These are phyloP conservation scores for Anoura caudifer DNA, from an alignment of 2,113 vertebrate species.

Conservation along the genomic window DNA sequence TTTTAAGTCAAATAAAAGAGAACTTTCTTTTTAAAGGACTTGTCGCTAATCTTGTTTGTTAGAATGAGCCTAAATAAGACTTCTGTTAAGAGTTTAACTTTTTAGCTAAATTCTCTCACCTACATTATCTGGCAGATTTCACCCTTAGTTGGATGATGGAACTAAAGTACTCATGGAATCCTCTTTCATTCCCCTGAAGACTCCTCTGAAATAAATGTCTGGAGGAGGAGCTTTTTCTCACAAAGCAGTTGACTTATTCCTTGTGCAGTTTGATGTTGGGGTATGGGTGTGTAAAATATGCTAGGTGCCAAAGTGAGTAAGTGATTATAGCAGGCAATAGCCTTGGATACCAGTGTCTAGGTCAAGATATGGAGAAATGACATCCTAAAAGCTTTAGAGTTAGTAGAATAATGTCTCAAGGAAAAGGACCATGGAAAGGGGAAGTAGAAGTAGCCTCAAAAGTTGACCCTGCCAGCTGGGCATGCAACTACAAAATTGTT, in stretches of 20 bases:
- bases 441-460: not conserved
- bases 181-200: not conserved
- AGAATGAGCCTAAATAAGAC: conserved; percentile 31
- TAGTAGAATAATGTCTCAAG: not conserved
- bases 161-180: not conserved
- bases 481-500: not conserved
- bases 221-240: not conserved
- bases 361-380: not conserved
- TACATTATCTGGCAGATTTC: not conserved
- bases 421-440: not conserved
- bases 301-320: not conserved
- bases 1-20: conserved; percentile 60
- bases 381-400: not conserved
- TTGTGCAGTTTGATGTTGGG: not conserved
- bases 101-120: not conserved
- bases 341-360: not conserved
- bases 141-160: not conserved
- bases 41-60: conserved; percentile 44
- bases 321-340: not conserved
- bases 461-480: not conserved
- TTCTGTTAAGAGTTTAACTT: conserved; percentile 17
- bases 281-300: not conserved
- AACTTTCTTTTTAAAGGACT: conserved; percentile 56
- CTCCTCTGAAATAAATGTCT: not conserved
- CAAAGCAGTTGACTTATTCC: not conserved